Evolutionary conservation across 2,888 invertebrate genomes (phyloP), one percentile per base, ranked within the genome.

Genomic region (Papilio elwesi): DNA sequence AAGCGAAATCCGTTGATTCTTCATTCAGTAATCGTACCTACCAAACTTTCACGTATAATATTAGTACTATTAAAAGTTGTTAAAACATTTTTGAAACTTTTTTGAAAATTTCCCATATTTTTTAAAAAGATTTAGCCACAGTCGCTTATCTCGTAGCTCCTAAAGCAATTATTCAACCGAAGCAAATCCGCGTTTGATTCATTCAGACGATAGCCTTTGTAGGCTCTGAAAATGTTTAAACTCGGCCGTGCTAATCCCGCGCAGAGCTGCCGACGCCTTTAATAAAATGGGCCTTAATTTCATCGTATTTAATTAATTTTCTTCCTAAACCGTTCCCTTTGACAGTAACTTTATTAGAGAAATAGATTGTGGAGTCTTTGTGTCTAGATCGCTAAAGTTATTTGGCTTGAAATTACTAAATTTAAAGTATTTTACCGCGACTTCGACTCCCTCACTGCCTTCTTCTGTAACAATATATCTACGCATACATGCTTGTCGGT

Each of bases 141-240:
- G 36, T 75, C 53, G 70, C 47, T 15, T 48, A 13, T 52, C 53
- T 76, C 59, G 1, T 73, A 70, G 77, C 75, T 67, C 67, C 9
- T 57, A 69, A 73, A 68, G 52, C 73, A 77, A 78, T 78, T 76
- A 77, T 77, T 76, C 57, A 70, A 57, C 48, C 55, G 73, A 77
- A 78, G 78, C 74, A 73, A 75, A 74, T 76, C 51, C 66, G 57
- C 73, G 59, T 70, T 64, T 59, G 62, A 59, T 71, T 76, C 57
- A 62, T 75, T 74, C 63, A 16, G 53, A 52, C 49, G 13, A 53
- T 53, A 68, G 47, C 63, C 53, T 65, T 63, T 62, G 55, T 68
- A 68, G 62, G 72, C 68, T 36, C 53, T 8, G 15, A 48, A 53
- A 68, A 53, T 72, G 55, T 72, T 72, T 68, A 59, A 72, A 68